Conservation (phyloP, 2,113 vertebrate species). For the Raja brachyura region DNA sequence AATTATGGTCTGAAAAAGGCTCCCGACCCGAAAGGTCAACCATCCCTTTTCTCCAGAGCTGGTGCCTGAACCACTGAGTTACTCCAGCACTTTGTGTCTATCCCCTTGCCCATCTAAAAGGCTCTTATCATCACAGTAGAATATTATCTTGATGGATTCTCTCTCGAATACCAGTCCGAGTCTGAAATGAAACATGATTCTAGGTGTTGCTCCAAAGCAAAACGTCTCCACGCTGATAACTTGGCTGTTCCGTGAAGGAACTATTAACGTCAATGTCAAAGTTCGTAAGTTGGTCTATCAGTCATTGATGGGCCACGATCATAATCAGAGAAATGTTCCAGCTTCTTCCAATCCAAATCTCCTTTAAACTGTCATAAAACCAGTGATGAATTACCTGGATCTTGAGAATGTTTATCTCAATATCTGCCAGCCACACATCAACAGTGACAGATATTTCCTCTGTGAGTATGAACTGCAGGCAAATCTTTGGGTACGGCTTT, state of each 20-base stretch:
- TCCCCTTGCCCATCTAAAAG: too few species aligned
- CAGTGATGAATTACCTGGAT: slow-evolving; percentile 2
- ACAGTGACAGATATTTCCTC: neutral
- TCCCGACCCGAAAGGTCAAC: neutral
- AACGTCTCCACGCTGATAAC: neutral
- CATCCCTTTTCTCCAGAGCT: too few species aligned
- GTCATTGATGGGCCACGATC: neutral
- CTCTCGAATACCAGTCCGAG: neutral
- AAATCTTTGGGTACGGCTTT: neutral
- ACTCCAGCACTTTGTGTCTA: too few species aligned
- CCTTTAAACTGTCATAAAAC: neutral
- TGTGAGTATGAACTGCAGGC: neutral
- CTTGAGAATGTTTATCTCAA: slow-evolving; percentile 1
- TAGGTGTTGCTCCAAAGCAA: neutral
- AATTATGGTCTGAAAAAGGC: too few species aligned
- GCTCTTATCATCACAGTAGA: too few species aligned
- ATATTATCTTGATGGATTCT: neutral
- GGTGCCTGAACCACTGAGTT: too few species aligned
- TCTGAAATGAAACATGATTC: neutral
- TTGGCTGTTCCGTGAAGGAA: neutral
- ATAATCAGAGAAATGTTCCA: neutral
- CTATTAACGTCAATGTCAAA: neutral
- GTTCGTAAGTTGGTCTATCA: neutral
- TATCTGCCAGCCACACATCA: neutral
- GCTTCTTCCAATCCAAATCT: neutral